Base-by-base conservation (phyloP, 2,797 vertebrate genomes). In the Lepidocolaptes lacrymiger region DNA sequence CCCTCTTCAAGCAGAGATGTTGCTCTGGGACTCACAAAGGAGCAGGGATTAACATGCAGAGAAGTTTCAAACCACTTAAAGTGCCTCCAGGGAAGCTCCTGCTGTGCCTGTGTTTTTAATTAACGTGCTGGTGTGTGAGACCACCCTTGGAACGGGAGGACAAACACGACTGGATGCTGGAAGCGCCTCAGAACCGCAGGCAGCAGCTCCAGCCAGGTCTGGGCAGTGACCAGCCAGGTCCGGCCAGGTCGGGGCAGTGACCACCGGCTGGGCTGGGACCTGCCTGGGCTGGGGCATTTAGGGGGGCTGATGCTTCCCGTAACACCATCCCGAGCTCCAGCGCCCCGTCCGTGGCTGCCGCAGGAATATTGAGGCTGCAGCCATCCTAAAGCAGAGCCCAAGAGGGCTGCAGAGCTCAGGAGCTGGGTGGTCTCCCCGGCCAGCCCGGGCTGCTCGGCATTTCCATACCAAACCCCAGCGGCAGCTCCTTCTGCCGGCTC, bases 81-180 rank as follows among this genome's bases (percentile, higher is more conserved):
- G 91, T 1, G 83, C 89, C 69, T 76, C 91, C 37, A 52, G 90
- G 90, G 95, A 73, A 75, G 88, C 68, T 59, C 91, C 66, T 7
- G 85, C 79, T 8, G 75, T 8, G 73, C 44, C 74, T 24, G 34
- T 76, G 93, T 5, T 93, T 97, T 92, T 97, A 88, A 96, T 95
- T 93, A 97, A 89, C 71, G 7, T 5, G 80, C 86, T 30, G 90
- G 78, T 52, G 85, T 52, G 85, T 22, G 91, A 91, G 90, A 94
- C 68, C 84, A 91, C 92, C 76, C 72, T 71, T 34, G 85, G 44
- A 92, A 21, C 18, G 1, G 41, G 36, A 91, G 78, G 75, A 68
- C 88, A 56, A 90, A 82, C 78, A 22, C 88, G 27, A 4, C 34
- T 0, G 56, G 56, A 26, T 2, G 73, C 32, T 32, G 85, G 48